A percentile compares a stretch with the other conserved stretches of the same genome.
Evolutionary conservation across 2,888 invertebrate genomes (phyloP).

Genomic region (Phragmatobia fuliginosa): DNA sequence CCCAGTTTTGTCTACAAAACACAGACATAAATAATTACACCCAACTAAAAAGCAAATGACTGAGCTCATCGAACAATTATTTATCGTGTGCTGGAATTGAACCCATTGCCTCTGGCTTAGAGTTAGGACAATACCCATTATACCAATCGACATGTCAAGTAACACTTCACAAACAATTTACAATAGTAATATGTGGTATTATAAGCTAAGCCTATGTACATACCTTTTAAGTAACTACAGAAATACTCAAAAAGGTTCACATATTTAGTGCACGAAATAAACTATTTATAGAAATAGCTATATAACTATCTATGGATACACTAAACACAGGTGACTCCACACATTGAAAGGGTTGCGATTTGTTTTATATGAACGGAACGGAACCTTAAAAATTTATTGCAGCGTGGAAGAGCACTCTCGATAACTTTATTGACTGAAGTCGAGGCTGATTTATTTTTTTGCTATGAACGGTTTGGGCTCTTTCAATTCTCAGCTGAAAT

Average conservation of each 20-base stretch:
- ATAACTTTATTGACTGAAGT: neutral
- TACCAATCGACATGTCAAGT: too few species aligned
- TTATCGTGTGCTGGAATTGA: too few species aligned
- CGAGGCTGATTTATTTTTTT: neutral
- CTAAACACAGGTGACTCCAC: neutral
- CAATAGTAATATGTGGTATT: too few species aligned
- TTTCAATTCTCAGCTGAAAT: neutral
- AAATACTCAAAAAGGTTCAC: neutral
- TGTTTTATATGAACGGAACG: neutral
- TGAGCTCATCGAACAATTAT: too few species aligned
- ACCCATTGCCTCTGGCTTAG: too few species aligned
- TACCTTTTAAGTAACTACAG: too few species aligned
- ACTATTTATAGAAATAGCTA: neutral
- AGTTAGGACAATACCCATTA: too few species aligned
- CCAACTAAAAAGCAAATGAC: too few species aligned
- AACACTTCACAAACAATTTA: too few species aligned
- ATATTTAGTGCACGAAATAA: neutral
- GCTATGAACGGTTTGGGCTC: neutral
- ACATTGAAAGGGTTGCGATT: conserved; percentile 2
- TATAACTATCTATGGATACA: neutral
- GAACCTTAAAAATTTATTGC: conserved; percentile 1
- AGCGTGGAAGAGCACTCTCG: neutral
- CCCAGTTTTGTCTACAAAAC: too few species aligned
- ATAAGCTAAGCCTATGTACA: too few species aligned
- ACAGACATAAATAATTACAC: too few species aligned